Conservation (phyloP, 1,140 invertebrate species). For the Anoplophora glabripennis region DNA sequence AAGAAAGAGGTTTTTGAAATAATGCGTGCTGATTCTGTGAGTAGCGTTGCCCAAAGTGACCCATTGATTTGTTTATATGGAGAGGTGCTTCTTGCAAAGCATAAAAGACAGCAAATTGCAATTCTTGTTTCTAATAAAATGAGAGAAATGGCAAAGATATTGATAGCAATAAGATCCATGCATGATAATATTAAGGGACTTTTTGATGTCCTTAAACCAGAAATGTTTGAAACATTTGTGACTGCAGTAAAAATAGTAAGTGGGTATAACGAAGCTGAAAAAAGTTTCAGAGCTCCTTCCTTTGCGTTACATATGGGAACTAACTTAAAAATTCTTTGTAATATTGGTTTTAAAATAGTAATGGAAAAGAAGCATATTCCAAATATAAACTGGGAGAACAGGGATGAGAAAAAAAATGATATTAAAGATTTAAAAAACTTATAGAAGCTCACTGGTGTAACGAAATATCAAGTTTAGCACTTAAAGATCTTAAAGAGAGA, state of each 20-base stretch:
- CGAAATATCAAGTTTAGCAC: slow-evolving; percentile 19
- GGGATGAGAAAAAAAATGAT: slow-evolving; percentile 8
- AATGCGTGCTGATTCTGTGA: slow-evolving; percentile 28
- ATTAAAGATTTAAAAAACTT: slow-evolving; percentile 23
- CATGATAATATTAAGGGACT: slow-evolving; percentile 2
- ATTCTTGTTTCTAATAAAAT: slow-evolving; percentile 26
- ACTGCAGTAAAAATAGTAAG: slow-evolving; percentile 24
- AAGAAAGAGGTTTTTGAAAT: slow-evolving; percentile 26
- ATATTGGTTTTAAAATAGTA: slow-evolving; percentile 24
- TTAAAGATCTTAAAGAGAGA: slow-evolving; percentile 19
- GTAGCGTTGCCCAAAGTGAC: slow-evolving; percentile 26
- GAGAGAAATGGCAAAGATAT: slow-evolving; percentile 25
- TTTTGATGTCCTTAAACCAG: slow-evolving; percentile 25
- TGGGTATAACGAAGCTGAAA: slow-evolving; percentile 16
- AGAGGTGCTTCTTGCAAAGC: slow-evolving; percentile 23
- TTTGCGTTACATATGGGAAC: slow-evolving; percentile 25
- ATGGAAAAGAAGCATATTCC: slow-evolving; percentile 17
- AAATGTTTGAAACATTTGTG: slow-evolving; percentile 17
- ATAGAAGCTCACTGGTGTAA: slow-evolving; percentile 19
- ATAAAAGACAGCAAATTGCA: slow-evolving; percentile 27
- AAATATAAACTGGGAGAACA: slow-evolving; percentile 13
- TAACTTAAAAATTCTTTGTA: slow-evolving; percentile 24
- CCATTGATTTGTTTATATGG: slow-evolving; percentile 28
- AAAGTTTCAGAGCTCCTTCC: slow-evolving; percentile 23
- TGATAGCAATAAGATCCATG: slow-evolving; percentile 16